Evolutionary conservation across 30 jellyfish, hydroid and myxozoan genomes (phyloP).

Genomic region (Aurelia aurita): DNA sequence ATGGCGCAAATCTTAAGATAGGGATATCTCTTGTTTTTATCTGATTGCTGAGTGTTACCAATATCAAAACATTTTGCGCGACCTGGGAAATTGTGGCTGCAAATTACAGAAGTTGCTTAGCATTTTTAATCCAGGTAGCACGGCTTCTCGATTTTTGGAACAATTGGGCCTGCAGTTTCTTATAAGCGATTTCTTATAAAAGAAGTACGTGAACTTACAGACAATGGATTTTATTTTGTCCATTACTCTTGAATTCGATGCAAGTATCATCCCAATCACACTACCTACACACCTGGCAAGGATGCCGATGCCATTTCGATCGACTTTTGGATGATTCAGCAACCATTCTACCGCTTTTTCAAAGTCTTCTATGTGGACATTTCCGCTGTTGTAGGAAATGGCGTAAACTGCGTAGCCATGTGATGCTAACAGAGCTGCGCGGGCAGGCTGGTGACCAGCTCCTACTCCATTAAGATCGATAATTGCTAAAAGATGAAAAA

Average conservation of each 20-base stretch:
- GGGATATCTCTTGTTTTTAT: too few species aligned
- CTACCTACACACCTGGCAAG: conserved; percentile 26
- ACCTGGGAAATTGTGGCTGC: too few species aligned
- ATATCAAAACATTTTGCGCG: too few species aligned
- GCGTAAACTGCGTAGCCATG: conserved; percentile 73
- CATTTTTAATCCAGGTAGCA: too few species aligned
- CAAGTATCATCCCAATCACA: conserved; percentile 45
- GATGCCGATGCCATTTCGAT: conserved; percentile 60
- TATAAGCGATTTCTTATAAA: too few species aligned
- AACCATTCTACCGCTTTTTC: conserved; percentile 71
- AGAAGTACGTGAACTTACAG: not conserved
- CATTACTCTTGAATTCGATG: conserved; percentile 23
- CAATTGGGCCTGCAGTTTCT: too few species aligned
- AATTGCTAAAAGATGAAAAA: too few species aligned
- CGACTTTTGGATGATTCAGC: conserved; percentile 45
- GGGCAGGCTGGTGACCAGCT: not conserved
- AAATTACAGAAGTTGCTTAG: too few species aligned
- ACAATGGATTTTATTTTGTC: conserved; percentile 1
- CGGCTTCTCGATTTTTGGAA: too few species aligned
- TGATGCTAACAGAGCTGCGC: conserved; percentile 80
- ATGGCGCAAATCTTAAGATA: too few species aligned
- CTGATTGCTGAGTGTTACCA: too few species aligned
- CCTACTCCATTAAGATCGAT: too few species aligned
- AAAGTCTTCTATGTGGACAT: conserved; percentile 63
- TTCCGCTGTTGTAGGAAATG: conserved; percentile 6